Percentiles rank a stretch among this genome's conserved stretches.
Conservation (phyloP, 2,888 invertebrate species). For the Hoplodrina blanda region DNA sequence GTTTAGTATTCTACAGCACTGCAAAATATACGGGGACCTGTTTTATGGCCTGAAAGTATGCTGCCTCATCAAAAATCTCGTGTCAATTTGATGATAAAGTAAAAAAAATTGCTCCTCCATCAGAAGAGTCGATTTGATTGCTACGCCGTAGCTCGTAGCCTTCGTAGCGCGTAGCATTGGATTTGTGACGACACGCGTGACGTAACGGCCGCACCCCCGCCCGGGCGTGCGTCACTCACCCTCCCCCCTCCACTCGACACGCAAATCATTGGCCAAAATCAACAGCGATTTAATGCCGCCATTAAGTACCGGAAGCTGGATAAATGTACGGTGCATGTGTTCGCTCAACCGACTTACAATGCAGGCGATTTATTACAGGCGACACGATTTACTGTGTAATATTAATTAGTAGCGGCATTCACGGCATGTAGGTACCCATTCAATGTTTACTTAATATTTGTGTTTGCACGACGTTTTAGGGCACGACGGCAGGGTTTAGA, state of each 20-base stretch:
- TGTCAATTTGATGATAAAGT: constrained; percentile 41
- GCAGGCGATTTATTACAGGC: constrained; percentile 49
- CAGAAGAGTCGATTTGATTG: constrained; percentile 51
- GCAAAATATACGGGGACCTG: constrained; percentile 48
- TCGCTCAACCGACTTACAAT: constrained; percentile 47
- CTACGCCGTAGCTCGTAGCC: constrained; percentile 63
- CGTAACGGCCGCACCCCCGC: constrained; percentile 82
- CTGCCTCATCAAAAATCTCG: constrained; percentile 42
- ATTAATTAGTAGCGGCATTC: constrained; percentile 47
- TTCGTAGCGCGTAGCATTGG: constrained; percentile 66
- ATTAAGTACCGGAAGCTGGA: constrained; percentile 66
- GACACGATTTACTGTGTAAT: constrained; percentile 34
- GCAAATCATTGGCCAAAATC: constrained; percentile 83
- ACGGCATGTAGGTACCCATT: constrained; percentile 25
- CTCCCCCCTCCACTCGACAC: constrained; percentile 67
- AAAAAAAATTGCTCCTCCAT: constrained; percentile 61
- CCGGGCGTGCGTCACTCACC: constrained; percentile 74
- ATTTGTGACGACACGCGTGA: constrained; percentile 82
- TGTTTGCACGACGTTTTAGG: constrained; percentile 37
- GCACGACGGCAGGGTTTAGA: constrained; percentile 7
- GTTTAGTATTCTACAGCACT: constrained; percentile 56
- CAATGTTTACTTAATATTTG: constrained; percentile 47
- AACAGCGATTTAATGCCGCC: constrained; percentile 74
- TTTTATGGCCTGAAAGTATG: constrained; percentile 51
- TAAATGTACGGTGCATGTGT: constrained; percentile 63